A percentile compares a stretch with the other conserved stretches of the same genome.
phyloP scores from a whole-genome alignment of 2,888 invertebrate genomes.

The Thera obeliscata region DNA sequence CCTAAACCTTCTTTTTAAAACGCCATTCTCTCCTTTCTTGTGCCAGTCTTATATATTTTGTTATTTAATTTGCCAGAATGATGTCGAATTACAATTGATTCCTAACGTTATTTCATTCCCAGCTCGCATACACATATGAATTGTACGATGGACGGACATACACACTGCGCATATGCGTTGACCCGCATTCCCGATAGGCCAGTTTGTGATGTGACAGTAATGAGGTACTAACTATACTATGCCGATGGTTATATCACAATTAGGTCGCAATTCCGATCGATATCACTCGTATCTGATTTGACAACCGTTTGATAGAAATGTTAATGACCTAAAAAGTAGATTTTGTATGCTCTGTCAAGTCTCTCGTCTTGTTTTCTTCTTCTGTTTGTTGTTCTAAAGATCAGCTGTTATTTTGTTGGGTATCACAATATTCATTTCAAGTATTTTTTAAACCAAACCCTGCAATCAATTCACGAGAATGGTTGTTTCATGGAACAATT shows the following conservation, averaged over 20 bases:
- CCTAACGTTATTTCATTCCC: not conserved
- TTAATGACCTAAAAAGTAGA: not conserved
- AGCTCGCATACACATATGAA: conserved; percentile 15
- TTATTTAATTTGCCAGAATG: no score
- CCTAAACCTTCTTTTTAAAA: no score
- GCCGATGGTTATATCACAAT: conserved; percentile 53
- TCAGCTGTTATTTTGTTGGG: no score
- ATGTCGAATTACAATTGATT: not conserved
- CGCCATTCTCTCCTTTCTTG: no score
- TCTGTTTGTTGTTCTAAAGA: no score
- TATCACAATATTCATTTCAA: no score
- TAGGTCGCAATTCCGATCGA: conserved; percentile 65
- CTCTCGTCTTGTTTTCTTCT: no score
- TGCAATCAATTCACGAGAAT: not conserved
- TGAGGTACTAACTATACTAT: conserved; percentile 73
- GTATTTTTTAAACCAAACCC: not conserved
- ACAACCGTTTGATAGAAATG: conserved; percentile 26
- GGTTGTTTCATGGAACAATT: conserved; percentile 12
- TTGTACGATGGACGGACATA: conserved; percentile 35
- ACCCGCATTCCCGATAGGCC: conserved; percentile 77
- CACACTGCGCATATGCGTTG: conserved; percentile 69
- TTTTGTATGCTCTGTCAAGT: no score
- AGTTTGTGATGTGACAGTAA: conserved; percentile 74
- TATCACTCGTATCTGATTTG: conserved; percentile 70
- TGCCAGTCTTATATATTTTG: no score